Percentiles rank a stretch among this genome's conserved stretches.
Conservation (phyloP, 2,797 vertebrate species). For the Ctenopoma kingsleyae region DNA sequence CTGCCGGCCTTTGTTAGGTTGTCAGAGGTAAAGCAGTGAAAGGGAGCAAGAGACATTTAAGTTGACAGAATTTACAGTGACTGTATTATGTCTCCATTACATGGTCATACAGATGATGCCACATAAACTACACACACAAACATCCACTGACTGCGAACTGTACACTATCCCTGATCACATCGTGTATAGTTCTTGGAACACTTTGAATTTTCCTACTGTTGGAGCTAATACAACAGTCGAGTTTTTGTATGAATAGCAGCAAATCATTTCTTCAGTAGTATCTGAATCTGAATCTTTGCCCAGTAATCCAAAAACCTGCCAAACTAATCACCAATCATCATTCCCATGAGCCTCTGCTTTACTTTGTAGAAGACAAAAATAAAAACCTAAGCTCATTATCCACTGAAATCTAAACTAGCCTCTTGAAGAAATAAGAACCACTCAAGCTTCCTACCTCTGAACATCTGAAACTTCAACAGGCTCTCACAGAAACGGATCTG, state of each 20-base stretch:
- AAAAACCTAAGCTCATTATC: not conserved
- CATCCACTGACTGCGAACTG: not conserved
- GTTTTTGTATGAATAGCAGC: no score
- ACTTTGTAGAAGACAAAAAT: not conserved
- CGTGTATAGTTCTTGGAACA: not conserved
- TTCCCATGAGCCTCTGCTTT: no score
- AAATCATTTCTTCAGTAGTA: no score
- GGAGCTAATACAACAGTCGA: no score
- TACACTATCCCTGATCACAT: conserved; percentile 4
- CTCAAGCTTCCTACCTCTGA: not conserved
- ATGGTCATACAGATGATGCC: conserved; percentile 31
- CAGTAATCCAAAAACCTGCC: no score
- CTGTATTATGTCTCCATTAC: conserved; percentile 43
- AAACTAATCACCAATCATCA: no score
- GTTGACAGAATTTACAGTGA: conserved; percentile 46
- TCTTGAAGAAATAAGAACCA: not conserved
- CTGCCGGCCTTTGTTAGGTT: conserved; percentile 72
- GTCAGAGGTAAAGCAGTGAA: conserved; percentile 63
- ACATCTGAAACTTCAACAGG: not conserved
- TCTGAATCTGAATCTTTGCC: no score
- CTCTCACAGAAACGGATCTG: not conserved
- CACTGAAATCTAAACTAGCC: not conserved
- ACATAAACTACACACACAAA: conserved; percentile 10
- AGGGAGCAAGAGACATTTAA: conserved; percentile 48
- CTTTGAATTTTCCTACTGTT: no score